A percentile compares a stretch with the other conserved stretches of the same genome.
Conservation (phyloP, 1,140 invertebrate genomes). For the Ridgeia piscesae region DNA sequence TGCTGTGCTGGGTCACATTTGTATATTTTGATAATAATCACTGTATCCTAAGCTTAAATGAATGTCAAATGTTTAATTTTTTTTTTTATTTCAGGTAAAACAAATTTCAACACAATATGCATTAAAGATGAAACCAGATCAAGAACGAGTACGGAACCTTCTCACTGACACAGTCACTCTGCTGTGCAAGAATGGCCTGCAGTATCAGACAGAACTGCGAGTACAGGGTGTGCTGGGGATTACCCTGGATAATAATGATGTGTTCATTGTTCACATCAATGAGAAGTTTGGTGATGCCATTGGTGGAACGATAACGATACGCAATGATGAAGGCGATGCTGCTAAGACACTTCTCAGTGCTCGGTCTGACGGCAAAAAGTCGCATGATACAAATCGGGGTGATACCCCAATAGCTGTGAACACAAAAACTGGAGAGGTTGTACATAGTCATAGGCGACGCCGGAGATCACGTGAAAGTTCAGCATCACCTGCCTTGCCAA, state of each 20-base stretch:
- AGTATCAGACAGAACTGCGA: constrained; percentile 24
- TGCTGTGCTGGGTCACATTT: no score
- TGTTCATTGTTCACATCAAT: constrained; percentile 24
- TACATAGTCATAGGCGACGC: not conserved
- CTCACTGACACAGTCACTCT: constrained; percentile 26
- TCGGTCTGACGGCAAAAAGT: not conserved
- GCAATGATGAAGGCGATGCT: not conserved
- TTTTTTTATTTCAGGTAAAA: not conserved
- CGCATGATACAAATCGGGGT: not conserved
- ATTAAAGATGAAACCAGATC: constrained; percentile 18
- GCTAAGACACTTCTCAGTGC: not conserved
- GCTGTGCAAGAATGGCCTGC: constrained; percentile 28
- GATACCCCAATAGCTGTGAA: not conserved
- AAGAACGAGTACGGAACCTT: constrained; percentile 24
- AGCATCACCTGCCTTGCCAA: not conserved
- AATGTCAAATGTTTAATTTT: not conserved
- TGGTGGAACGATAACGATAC: not conserved
- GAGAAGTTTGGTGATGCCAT: not conserved
- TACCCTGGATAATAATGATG: constrained; percentile 27
- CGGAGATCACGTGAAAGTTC: not conserved
- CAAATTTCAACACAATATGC: not conserved
- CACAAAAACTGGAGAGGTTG: not conserved
- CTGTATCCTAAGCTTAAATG: not conserved
- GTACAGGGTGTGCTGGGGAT: constrained; percentile 29
- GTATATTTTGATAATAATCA: no score